Evolutionary conservation across 2,888 invertebrate species (phyloP), one percentile per base, ranked within the genome.

Genomic region (Lasioglossum malachurum): DNA sequence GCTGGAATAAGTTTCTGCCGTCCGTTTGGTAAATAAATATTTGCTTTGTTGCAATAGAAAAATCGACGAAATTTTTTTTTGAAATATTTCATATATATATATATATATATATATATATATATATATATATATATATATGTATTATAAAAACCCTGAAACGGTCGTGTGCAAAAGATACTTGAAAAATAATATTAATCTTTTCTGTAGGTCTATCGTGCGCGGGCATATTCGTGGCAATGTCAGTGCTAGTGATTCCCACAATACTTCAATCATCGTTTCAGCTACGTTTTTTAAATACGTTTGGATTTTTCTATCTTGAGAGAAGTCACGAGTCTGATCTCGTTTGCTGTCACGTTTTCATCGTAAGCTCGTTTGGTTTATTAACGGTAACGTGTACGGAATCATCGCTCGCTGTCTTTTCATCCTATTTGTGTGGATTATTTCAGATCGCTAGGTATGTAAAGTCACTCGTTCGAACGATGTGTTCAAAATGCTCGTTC

Each of bases 381-480:
- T 27, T 60, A 19, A 16, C 35, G 19, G 4, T 67, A 19, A 16
- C 35, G 1, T 67, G 35, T 31, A 67, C 67, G 5, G 67, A 67
- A 19, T 0, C 4, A 10, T 35, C 67, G 35, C 31, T 35, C 8
- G 14, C 31, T 14, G 64, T 67, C 19, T 27, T 35, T 31, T 67
- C 19, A 7, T 31, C 14, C 64, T 35, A 80, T 14, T 0, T 41
- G 1, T 80, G 80, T 5, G 77, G 77, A n/a, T 16, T 83, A 27
- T 78, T 80, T 4, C n/a, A 41, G 41, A 69, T 86, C 19, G 23
- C 27, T 5, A 41, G 84, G 81, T 86, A 84, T 46, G 57, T 14
- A 5, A 10, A 41, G 19, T 19, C 19, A 5, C 16, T 46, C 14
- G 16, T 46, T 46, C 46, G 5, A 46, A 46, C 16, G 4, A 46